Conservation (phyloP, 2,888 invertebrate genomes). For the Adela reaumurella region DNA sequence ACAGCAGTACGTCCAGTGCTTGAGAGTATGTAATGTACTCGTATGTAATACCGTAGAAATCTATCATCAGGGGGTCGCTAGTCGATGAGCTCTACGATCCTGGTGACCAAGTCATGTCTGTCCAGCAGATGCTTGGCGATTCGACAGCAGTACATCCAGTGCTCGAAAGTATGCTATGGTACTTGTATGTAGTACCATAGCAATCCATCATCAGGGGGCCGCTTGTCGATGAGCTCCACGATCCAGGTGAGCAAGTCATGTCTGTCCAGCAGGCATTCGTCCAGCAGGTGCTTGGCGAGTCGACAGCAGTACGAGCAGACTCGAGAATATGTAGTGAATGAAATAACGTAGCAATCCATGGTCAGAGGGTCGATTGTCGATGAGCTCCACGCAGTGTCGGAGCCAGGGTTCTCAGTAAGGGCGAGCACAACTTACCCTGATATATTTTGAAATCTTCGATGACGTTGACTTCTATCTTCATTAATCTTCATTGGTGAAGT, state of each 20-base stretch:
- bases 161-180: no score
- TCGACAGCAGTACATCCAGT: conserved; percentile 90
- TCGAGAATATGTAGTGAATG: conserved; percentile 76
- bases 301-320: conserved; percentile 89
- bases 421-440: no score
- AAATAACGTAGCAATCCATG: conserved; percentile 74
- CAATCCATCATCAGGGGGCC: conserved; percentile 82
- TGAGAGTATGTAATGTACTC: conserved; percentile 71
- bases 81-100: conserved; percentile 88
- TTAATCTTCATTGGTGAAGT: no score
- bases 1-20: conserved; percentile 90
- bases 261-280: conserved; percentile 84
- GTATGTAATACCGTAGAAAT: no score
- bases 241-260: conserved; percentile 93
- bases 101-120: conserved; percentile 87
- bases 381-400: no score
- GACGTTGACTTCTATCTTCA: no score
- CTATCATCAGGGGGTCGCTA: conserved; percentile 71
- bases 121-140: conserved; percentile 89
- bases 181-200: conserved; percentile 60
- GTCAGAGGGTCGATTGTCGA: no score
- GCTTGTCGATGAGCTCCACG: conserved; percentile 83
- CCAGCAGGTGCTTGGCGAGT: conserved; percentile 85
- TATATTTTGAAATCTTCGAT: no score
- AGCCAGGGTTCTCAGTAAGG: no score